Evolutionary conservation across 2,888 invertebrate species (phyloP).

Genomic region (Melangyna quadrimaculata): DNA sequence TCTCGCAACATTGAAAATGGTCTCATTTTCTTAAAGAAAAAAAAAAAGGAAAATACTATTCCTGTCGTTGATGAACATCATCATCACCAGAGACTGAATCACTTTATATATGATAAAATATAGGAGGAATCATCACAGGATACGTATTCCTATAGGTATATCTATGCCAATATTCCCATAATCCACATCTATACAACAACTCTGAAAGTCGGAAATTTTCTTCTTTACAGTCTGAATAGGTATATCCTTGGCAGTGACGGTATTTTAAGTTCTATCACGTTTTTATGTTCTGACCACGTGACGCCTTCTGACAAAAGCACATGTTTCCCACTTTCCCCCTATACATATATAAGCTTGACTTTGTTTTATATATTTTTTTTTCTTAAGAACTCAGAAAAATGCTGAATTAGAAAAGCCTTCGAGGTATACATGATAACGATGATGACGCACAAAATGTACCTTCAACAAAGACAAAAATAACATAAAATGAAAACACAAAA

Average conservation of each 20-base stretch:
- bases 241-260: not conserved
- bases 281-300: constrained; percentile 81
- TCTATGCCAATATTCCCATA: constrained; percentile 32
- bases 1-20: not conserved
- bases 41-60: not conserved
- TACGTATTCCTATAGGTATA: not conserved
- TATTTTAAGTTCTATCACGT: constrained; percentile 79
- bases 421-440: constrained; percentile 40
- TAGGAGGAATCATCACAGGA: constrained; percentile 11
- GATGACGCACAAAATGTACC: constrained; percentile 48
- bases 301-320: constrained; percentile 75
- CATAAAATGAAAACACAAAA: constrained; percentile 28
- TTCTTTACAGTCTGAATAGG: not conserved
- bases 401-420: constrained; percentile 38
- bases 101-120: no score
- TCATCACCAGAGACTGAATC: not conserved
- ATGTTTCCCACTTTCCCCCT: constrained; percentile 47
- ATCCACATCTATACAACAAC: not conserved
- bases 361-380: not conserved
- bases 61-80: not conserved
- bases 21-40: not conserved
- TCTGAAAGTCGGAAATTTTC: not conserved
- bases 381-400: constrained; percentile 31
- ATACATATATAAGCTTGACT: constrained; percentile 39
- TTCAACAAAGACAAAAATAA: constrained; percentile 25